Evolutionary conservation across 2,888 invertebrate species (phyloP), one percentile per base, ranked within the genome.

Genomic region (Trachelus iudaicus): DNA sequence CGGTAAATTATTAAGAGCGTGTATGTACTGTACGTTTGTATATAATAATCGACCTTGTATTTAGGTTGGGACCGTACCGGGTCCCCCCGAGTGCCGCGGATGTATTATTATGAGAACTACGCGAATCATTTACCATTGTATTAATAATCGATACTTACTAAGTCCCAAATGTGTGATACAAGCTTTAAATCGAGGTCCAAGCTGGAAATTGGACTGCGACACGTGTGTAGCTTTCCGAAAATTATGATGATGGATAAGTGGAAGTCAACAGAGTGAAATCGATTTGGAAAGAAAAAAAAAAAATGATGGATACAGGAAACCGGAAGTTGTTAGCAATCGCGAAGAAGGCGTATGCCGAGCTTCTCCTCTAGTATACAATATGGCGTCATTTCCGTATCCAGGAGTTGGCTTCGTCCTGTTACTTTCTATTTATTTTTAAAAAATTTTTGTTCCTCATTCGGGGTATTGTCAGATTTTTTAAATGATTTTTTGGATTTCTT

Each of bases 111-210:
- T 3, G 69, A 34, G 35, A 35, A 34, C 33, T n/a, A 34, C 73
- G 73, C 30, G 73, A 35, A 73, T 34, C 34, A 73, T 34, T 34
- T 68, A 30, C 69, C 31, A 69, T 69, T 33, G 69, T 33, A 33
- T 75, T 75, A 75, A 23, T 75, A 74, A 34, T 69, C 74, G 37
- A 75, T 35, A 69, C 35, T 35, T 31, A 77, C 73, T 77, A 71
- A 77, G 75, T 77, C 77, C 77, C 77, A 69, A 40, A 40, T 33
- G 77, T 77, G 77, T 77, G 77, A 77, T 77, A 77, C 77, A 77
- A 77, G 77, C 77, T 77, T 77, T 77, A 77, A 77, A 30, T 77
- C 69, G 75, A 75, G 75, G 75, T 77, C 77, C 77, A 75, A 77
- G 33, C 2, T 69, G 69, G 31, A 69, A 68, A 35, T 68, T 34